Percentiles rank a stretch among this genome's conserved stretches.
Conservation (phyloP, 53 echinoderm and acorn worm species). For the Mesocentrotus franciscanus region DNA sequence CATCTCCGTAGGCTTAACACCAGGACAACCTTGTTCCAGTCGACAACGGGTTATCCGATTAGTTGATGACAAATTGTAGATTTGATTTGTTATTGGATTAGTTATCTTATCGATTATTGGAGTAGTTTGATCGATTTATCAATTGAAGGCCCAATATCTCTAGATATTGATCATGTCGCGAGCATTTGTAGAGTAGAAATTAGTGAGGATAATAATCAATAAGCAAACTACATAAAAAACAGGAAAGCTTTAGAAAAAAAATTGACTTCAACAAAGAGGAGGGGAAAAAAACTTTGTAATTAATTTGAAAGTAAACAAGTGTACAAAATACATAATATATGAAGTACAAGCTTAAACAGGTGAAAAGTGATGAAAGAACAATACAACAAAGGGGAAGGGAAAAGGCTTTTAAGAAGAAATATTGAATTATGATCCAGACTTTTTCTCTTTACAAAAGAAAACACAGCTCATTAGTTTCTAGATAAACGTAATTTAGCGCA, state of each 20-base stretch:
- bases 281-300: background rate
- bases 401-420: background rate
- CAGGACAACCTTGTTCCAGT: no score
- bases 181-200: background rate
- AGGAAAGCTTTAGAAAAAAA: background rate
- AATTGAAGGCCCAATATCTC: no score
- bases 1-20: no score
- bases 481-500: constrained; percentile 12
- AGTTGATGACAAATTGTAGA: no score
- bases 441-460: background rate
- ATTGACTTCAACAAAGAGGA: background rate
- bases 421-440: background rate
- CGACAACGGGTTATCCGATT: no score
- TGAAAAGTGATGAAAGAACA: background rate
- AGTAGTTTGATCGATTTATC: no score
- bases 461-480: constrained; percentile 13
- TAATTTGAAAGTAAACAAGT: background rate
- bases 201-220: background rate
- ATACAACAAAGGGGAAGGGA: background rate
- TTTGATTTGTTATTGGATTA: no score
- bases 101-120: no score
- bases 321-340: background rate
- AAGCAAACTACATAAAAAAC: background rate
- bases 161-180: background rate
- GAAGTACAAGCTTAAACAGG: background rate